Percentiles rank a stretch among this genome's conserved stretches.
Evolutionary conservation across 2,888 invertebrate species (phyloP).

Genomic region (Spodoptera littoralis): DNA sequence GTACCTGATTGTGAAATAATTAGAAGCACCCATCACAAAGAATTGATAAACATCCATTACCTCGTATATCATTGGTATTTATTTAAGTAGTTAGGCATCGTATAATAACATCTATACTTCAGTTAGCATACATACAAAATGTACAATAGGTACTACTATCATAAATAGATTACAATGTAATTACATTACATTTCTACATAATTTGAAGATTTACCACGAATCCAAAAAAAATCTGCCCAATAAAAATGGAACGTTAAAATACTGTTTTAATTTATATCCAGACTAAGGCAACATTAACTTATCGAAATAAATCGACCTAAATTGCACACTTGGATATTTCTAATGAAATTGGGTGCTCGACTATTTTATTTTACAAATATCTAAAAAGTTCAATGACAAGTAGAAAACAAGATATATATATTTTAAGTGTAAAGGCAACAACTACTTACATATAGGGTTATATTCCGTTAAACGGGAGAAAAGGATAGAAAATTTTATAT

Average conservation of each 20-base stretch:
- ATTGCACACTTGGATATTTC: background rate
- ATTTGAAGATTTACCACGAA: constrained; percentile 22
- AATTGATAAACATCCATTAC: constrained; percentile 34
- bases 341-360: constrained; percentile 48
- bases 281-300: constrained; percentile 10
- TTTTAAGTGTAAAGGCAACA: constrained; percentile 13
- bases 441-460: constrained; percentile 16
- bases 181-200: constrained; percentile 31
- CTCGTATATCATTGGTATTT: constrained; percentile 31
- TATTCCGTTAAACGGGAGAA: constrained; percentile 30
- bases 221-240: constrained; percentile 9
- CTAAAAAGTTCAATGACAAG: constrained; percentile 16
- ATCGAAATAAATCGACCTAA: constrained; percentile 3
- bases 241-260: constrained; percentile 23
- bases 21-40: constrained; percentile 42
- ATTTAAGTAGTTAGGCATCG: constrained; percentile 2
- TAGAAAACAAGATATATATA: constrained; percentile 18
- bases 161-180: constrained; percentile 29
- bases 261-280: constrained; percentile 9
- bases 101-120: constrained; percentile 17
- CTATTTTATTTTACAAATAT: constrained; percentile 33
- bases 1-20: constrained; percentile 22
- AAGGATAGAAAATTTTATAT: constrained; percentile 19
- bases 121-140: constrained; percentile 27
- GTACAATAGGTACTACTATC: constrained; percentile 18